Percentiles rank a stretch among this genome's conserved stretches.
Evolutionary conservation across 2,888 invertebrate species (phyloP).

Genomic region (Ormyrus thymus): DNA sequence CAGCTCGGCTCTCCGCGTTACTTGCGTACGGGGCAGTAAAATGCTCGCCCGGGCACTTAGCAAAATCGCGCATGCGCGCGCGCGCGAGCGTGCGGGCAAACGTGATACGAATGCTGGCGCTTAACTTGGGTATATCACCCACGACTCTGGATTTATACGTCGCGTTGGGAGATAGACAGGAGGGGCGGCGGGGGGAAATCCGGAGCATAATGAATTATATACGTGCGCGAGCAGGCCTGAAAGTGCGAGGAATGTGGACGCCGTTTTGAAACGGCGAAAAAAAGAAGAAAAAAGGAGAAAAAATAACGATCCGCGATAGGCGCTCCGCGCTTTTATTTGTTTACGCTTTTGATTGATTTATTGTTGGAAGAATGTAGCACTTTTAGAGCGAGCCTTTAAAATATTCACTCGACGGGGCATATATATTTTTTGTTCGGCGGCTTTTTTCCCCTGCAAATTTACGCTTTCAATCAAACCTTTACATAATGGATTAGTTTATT

Average conservation of each 20-base stretch:
- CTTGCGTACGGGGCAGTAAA: not conserved
- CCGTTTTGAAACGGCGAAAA: constrained; percentile 33
- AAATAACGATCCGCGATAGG: no score
- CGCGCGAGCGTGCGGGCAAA: not conserved
- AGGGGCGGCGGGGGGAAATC: constrained; percentile 6
- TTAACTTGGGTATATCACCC: constrained; percentile 5
- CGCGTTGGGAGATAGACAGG: constrained; percentile 1
- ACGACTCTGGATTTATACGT: constrained; percentile 29
- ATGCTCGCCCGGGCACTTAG: constrained; percentile 12
- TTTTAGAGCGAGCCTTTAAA: no score
- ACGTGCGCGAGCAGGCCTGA: not conserved
- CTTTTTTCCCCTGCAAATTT: no score
- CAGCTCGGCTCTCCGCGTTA: no score
- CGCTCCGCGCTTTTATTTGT: not conserved
- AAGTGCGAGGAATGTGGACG: not conserved
- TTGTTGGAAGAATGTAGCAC: not conserved
- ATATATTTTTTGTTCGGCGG: no score
- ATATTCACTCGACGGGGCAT: no score
- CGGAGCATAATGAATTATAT: constrained; percentile 2
- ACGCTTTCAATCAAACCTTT: no score
- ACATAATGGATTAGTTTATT: no score
- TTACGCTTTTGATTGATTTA: constrained; percentile 31
- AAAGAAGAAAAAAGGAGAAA: not conserved
- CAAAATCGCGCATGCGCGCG: constrained; percentile 3
- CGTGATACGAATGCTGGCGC: constrained; percentile 25